These are phyloP conservation scores for Nymphalis urticae DNA, from an alignment of 2,888 invertebrate species.

Conservation along the genomic window DNA sequence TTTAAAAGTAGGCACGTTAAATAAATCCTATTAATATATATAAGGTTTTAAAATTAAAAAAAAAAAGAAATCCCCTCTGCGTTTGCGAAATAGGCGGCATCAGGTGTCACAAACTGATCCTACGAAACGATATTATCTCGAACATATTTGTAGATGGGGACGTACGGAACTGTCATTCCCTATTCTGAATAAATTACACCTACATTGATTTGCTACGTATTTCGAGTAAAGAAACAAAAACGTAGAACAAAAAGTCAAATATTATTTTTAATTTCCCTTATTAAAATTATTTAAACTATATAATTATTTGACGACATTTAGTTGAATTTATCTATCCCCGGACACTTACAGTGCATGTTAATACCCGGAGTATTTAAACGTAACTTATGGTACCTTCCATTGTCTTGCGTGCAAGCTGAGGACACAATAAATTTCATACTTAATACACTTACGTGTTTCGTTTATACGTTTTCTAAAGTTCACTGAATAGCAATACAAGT, in stretches of 20 bases:
- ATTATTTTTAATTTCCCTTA: no score
- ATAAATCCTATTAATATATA: slow-evolving; percentile 27
- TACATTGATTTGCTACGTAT: slow-evolving; percentile 40
- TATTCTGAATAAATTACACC: slow-evolving; percentile 73
- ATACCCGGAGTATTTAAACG: slow-evolving; percentile 41
- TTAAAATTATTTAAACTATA: no score
- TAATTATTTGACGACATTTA: neutral
- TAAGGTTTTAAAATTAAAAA: slow-evolving; percentile 54
- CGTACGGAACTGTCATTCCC: slow-evolving; percentile 55
- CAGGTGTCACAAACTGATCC: slow-evolving; percentile 76
- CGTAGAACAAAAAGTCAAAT: no score
- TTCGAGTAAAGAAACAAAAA: neutral
- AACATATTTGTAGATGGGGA: slow-evolving; percentile 71
- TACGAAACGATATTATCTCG: slow-evolving; percentile 70
- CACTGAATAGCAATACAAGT: slow-evolving; percentile 20
- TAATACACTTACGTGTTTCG: slow-evolving; percentile 40
- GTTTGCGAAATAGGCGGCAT: slow-evolving; percentile 62
- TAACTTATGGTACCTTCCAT: slow-evolving; percentile 31
- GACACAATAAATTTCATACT: slow-evolving; percentile 41
- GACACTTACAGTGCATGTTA: slow-evolving; percentile 30
- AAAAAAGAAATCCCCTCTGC: slow-evolving; percentile 51
- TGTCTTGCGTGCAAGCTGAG: slow-evolving; percentile 36
- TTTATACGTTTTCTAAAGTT: slow-evolving; percentile 36
- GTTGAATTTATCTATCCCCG: neutral
- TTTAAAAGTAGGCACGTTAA: neutral